Conservation (phyloP, 2,888 invertebrate species). For the Callinectes sapidus region DNA sequence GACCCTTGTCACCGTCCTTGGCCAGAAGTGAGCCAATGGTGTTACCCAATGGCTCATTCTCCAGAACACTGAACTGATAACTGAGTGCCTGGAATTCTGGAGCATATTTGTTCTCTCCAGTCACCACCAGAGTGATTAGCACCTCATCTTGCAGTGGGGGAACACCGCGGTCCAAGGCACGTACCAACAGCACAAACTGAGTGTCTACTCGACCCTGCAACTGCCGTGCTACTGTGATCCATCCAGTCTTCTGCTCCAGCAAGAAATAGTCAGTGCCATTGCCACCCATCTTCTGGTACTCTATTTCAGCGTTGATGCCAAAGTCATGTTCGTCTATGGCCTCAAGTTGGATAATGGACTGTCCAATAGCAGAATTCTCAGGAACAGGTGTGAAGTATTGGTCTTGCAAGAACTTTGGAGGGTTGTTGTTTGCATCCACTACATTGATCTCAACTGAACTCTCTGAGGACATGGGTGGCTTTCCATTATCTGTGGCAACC, state of each 20-base stretch:
- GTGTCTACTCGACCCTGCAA: conserved; percentile 77
- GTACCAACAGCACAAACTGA: conserved; percentile 83
- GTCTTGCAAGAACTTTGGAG: conserved; percentile 85
- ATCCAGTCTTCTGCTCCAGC: conserved; percentile 77
- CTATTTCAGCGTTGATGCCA: conserved; percentile 76
- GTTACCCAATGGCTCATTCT: conserved; percentile 91
- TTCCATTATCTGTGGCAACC: conserved; percentile 95
- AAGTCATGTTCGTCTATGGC: conserved; percentile 75
- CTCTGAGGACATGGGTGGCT: conserved; percentile 94
- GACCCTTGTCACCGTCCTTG: conserved; percentile 89
- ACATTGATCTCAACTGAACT: conserved; percentile 90
- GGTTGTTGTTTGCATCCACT: conserved; percentile 93
- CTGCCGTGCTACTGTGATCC: conserved; percentile 84
- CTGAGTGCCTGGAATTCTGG: conserved; percentile 88
- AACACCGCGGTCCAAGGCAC: conserved; percentile 90
- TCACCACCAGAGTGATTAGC: conserved; percentile 85
- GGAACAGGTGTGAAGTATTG: conserved; percentile 87
- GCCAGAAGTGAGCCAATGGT: conserved; percentile 90
- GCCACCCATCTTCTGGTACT: conserved; percentile 75
- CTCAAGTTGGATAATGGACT: conserved; percentile 73
- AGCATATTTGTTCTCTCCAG: conserved; percentile 87
- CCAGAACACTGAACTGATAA: conserved; percentile 92
- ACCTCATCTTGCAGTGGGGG: conserved; percentile 89
- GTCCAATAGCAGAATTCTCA: conserved; percentile 76
- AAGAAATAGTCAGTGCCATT: conserved; percentile 75